Evolutionary conservation across 2,797 vertebrate species (phyloP), one percentile per base, ranked within the genome.

Genomic region (Moxostoma hubbsi): DNA sequence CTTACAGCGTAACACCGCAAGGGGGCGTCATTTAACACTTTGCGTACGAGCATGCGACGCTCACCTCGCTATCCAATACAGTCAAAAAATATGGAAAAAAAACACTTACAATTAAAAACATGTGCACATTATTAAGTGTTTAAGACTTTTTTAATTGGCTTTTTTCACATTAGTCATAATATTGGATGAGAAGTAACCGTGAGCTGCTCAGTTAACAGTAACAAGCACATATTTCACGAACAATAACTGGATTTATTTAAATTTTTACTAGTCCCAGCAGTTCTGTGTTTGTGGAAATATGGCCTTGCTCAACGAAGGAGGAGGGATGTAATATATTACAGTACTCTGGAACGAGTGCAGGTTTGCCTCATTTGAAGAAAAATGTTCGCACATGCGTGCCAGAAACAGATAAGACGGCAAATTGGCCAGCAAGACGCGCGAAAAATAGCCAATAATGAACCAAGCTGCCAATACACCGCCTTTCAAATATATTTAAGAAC

Each of bases 21-120:
- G 95, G 95, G 94, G 95, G 89, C 92, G 88, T 87, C 89, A 80
- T 84, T 89, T 67, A 85, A 76, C 78, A 62, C 43, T 11, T 10
- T 10, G 62, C 54, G 15, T n/a, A 50, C 24, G 49, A 15, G 16
- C 11, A n/a, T 9, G 47, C 8, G 58, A 73, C 11, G 9, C 7
- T 7, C 43, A 1, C 63, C 15, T 49, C 0, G 2, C 67, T 59
- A 18, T 18, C 18, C 18, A 67, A 16, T 51, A 61, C 59, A 36
- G 16, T 12, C 3, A 7, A 74, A 73, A 54, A 63, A 10, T 7
- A 46, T 63, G 43, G 1, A 12, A 10, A 49, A 10, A 49, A 15
- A 16, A 47, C 15, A 9, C 13, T 6, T 2, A 18, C 5, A 24
- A 9, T 6, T 61, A 1, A 16, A 55, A 62, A 46, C 3, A 43